Conservation (phyloP, 2,888 invertebrate genomes). For the Enchytraeus crypticus region DNA sequence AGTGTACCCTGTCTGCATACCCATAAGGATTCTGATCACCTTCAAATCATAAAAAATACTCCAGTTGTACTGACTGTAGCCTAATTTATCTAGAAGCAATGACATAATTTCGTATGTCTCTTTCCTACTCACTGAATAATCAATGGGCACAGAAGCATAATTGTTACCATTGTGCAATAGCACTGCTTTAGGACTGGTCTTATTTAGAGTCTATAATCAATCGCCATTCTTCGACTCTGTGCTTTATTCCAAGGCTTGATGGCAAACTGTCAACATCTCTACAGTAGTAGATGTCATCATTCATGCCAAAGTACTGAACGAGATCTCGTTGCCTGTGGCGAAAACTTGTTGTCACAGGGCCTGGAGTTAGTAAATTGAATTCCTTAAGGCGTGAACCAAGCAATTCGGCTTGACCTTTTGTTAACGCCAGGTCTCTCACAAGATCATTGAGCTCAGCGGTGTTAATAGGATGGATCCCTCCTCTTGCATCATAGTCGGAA, state of each 20-base stretch:
- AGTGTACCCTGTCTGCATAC: background rate
- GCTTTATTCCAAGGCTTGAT: background rate
- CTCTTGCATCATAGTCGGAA: background rate
- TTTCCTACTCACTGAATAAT: background rate
- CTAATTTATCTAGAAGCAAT: background rate
- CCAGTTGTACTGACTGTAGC: background rate
- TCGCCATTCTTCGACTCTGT: background rate
- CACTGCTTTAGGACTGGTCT: background rate
- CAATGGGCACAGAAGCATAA: background rate
- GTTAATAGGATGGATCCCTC: background rate
- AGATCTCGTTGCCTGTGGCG: background rate
- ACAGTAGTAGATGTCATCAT: background rate
- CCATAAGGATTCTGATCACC: background rate
- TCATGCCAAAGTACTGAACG: background rate
- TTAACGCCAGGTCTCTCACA: background rate
- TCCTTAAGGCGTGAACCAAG: background rate
- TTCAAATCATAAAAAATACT: background rate
- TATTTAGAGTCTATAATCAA: background rate
- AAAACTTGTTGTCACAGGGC: background rate
- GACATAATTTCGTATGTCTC: background rate
- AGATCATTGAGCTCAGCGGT: background rate
- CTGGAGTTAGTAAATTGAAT: background rate
- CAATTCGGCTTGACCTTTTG: background rate
- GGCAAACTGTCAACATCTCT: background rate
- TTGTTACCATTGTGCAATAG: background rate